Evolutionary conservation across 2,797 vertebrate genomes (phyloP).

Genomic region (Caiman crocodilus): DNA sequence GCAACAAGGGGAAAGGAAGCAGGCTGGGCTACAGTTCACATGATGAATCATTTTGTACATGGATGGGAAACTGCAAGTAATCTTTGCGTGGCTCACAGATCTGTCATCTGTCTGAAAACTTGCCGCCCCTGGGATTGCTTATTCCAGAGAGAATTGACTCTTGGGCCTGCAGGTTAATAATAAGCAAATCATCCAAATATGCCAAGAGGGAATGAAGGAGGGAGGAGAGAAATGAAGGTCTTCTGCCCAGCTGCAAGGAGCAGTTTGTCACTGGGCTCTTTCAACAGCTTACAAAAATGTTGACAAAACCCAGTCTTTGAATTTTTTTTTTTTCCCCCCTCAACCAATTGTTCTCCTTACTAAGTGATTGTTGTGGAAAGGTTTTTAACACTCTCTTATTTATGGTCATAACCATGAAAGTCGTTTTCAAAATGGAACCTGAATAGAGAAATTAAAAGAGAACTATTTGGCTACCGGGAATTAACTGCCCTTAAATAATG

Average conservation of each 20-base stretch:
- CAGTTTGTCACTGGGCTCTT: not conserved
- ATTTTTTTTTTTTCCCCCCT: not conserved
- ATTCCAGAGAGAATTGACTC: not conserved
- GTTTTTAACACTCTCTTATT: too few relatives aligned
- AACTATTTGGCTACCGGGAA: conserved; percentile 22
- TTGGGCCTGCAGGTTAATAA: conserved; percentile 4
- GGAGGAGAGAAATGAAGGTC: not conserved
- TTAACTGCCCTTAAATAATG: conserved; percentile 52
- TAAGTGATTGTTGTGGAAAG: not conserved
- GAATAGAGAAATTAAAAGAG: conserved; percentile 51
- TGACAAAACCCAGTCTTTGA: not conserved
- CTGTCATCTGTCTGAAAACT: conserved; percentile 22
- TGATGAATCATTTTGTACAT: not conserved
- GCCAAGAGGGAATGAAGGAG: conserved; percentile 7
- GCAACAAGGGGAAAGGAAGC: not conserved
- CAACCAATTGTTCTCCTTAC: not conserved
- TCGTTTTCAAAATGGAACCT: conserved; percentile 42
- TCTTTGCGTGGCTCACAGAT: not conserved
- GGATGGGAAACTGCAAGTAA: not conserved
- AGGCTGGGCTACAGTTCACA: not conserved
- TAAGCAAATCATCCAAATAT: conserved; percentile 8
- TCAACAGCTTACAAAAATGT: not conserved
- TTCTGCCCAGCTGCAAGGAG: not conserved
- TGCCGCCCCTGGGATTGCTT: not conserved
- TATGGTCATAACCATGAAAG: not conserved